phyloP scores from a whole-genome alignment of 2,797 vertebrate species.

The Acipenser transmontanus region DNA sequence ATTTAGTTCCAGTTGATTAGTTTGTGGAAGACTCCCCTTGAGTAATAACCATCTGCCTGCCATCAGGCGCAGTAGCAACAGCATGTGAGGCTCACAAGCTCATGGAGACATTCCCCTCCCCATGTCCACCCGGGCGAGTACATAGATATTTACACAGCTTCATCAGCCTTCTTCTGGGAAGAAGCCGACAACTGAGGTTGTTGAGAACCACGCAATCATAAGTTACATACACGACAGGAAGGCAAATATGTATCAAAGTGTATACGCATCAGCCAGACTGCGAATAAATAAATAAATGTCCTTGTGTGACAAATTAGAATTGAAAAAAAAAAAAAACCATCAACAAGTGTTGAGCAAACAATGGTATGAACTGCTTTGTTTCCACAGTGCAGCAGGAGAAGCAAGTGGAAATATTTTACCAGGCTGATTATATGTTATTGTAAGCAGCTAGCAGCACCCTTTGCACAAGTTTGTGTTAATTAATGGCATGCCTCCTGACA shows the following conservation, averaged over 20 bases:
- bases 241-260: conserved; percentile 27
- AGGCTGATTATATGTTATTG: background rate
- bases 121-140: background rate
- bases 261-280: conserved; percentile 20
- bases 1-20: conserved; percentile 9
- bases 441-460: too few relatives aligned
- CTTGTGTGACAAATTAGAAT: background rate
- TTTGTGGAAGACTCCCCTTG: conserved; percentile 1
- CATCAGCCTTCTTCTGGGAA: conserved; percentile 9
- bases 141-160: conserved; percentile 3
- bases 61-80: background rate
- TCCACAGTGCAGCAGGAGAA: background rate
- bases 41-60: conserved; percentile 7
- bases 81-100: background rate
- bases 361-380: background rate
- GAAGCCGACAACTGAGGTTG: background rate
- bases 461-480: too few relatives aligned
- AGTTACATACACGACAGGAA: conserved; percentile 27
- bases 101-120: background rate
- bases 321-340: background rate
- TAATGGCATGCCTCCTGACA: background rate
- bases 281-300: conserved; percentile 17
- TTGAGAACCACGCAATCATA: conserved; percentile 22
- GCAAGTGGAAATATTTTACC: background rate
- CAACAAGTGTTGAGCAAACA: too few relatives aligned